Percentiles rank a stretch among this genome's conserved stretches.
phyloP scores from a whole-genome alignment of 2,888 invertebrate species.

The Epiblema foenella region DNA sequence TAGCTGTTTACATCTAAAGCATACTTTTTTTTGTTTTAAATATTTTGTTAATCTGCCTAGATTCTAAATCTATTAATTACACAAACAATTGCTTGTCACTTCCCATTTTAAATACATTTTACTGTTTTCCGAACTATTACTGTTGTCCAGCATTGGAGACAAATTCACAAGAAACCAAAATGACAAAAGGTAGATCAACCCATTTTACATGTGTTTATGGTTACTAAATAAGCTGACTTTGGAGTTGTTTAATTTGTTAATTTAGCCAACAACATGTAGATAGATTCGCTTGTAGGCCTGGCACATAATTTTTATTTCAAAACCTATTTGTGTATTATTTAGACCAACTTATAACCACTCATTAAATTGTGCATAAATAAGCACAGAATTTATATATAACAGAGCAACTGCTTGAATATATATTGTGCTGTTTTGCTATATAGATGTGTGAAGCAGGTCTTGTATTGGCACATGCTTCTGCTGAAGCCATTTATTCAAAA shows the following conservation, averaged over 20 bases:
- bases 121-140: no score
- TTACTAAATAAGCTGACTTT: conserved; percentile 5
- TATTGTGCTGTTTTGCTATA: conserved; percentile 1
- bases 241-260: conserved; percentile 13
- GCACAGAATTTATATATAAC: conserved; percentile 1
- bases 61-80: neutral
- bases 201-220: neutral
- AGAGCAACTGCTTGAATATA: neutral
- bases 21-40: no score
- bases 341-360: neutral
- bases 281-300: conserved; percentile 41
- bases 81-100: neutral
- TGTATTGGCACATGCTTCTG: conserved; percentile 27
- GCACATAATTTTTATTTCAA: conserved; percentile 18
- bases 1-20: no score
- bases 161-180: neutral
- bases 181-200: neutral
- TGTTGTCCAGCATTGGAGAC: no score
- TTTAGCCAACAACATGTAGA: conserved; percentile 20
- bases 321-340: neutral
- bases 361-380: neutral
- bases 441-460: neutral
- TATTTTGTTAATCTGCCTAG: no score
- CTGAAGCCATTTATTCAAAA: neutral
- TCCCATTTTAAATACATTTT: neutral